Conservation (phyloP, 2,797 vertebrate species). For the Gymnopithys bicolor region DNA sequence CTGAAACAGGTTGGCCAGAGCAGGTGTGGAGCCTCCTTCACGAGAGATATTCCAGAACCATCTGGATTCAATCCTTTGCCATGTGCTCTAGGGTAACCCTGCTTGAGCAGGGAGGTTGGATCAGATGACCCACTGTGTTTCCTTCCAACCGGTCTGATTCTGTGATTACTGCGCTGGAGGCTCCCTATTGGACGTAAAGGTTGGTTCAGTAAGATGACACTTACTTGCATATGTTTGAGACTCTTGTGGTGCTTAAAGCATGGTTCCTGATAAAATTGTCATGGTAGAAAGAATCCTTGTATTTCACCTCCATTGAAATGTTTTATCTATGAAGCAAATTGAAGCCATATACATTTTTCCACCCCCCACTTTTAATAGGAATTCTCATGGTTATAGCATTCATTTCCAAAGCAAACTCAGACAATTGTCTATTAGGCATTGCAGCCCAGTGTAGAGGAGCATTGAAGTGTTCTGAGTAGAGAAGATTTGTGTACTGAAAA, state of each 20-base stretch:
- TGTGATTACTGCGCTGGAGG: neutral
- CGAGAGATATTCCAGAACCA: neutral
- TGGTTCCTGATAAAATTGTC: neutral
- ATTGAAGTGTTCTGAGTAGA: neutral
- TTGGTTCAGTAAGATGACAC: neutral
- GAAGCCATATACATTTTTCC: neutral
- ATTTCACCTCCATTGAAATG: neutral
- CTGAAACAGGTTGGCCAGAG: neutral
- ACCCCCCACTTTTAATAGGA: neutral
- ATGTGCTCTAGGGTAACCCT: neutral
- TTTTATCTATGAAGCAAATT: neutral
- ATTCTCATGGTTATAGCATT: neutral
- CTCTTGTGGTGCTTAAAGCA: neutral
- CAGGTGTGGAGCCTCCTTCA: neutral
- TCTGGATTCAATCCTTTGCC: neutral
- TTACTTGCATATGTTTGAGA: neutral
- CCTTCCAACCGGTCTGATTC: neutral
- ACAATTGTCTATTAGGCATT: neutral
- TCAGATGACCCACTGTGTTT: neutral
- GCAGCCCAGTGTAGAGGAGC: neutral
- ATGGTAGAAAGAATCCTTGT: neutral
- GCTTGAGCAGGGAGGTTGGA: neutral
- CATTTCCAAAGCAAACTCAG: neutral
- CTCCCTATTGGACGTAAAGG: neutral
- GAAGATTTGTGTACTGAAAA: neutral